Evolutionary conservation across 2,113 vertebrate species (phyloP).

Genomic region (Dasyprocta punctata): DNA sequence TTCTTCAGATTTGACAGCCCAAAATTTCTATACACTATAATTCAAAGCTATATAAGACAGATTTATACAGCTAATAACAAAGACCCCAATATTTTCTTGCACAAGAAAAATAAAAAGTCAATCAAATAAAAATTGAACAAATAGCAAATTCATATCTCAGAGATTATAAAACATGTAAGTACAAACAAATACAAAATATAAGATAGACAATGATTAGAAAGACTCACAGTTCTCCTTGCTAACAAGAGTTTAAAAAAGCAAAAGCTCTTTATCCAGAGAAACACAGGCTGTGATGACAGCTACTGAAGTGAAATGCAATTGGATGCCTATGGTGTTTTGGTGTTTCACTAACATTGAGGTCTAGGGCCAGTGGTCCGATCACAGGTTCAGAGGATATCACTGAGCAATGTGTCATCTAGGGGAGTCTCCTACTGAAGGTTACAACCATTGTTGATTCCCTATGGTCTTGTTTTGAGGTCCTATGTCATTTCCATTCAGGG

Average conservation of each 20-base stretch:
- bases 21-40: background rate
- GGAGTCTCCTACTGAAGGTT: no score
- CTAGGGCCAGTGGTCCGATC: no score
- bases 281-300: no score
- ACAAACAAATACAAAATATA: constrained; percentile 40
- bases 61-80: background rate
- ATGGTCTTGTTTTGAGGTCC: no score
- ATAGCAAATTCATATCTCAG: background rate
- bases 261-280: no score
- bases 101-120: constrained; percentile 29
- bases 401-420: no score
- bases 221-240: background rate
- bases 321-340: no score
- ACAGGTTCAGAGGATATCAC: no score
- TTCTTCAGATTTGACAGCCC: background rate
- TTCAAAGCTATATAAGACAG: background rate
- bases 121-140: constrained; percentile 1
- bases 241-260: background rate
- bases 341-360: no score
- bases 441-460: no score
- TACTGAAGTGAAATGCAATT: no score
- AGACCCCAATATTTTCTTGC: background rate
- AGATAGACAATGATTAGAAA: constrained; percentile 7
- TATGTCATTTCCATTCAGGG: no score
- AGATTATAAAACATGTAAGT: background rate